Percentiles rank a stretch among this genome's conserved stretches.
Evolutionary conservation across 2,113 vertebrate genomes (phyloP).

Genomic region (Chinchilla lanigera): DNA sequence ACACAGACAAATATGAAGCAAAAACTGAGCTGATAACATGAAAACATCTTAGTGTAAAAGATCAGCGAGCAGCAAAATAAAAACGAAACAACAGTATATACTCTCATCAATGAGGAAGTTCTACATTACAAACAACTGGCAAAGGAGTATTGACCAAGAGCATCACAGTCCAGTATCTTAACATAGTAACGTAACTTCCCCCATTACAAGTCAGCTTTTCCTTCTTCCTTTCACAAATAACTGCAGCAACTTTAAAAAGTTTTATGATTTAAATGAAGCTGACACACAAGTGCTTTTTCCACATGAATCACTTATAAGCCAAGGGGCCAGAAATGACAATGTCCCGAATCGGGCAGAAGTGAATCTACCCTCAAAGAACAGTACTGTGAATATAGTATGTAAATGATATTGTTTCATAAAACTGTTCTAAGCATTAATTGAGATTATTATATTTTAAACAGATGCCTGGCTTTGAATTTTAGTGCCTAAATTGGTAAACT

Average conservation of each 20-base stretch:
- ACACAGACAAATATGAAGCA: slow-evolving; percentile 70
- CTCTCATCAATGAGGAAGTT: slow-evolving; percentile 58
- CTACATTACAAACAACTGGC: slow-evolving; percentile 55
- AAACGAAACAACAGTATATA: slow-evolving; percentile 64
- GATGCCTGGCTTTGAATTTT: slow-evolving; percentile 15
- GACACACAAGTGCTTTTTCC: slow-evolving; percentile 20
- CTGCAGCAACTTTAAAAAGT: slow-evolving; percentile 69
- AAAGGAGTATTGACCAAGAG: slow-evolving; percentile 48
- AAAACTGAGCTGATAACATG: slow-evolving; percentile 76
- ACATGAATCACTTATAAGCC: slow-evolving; percentile 46
- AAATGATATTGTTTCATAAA: neutral
- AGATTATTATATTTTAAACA: slow-evolving; percentile 32
- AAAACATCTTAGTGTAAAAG: slow-evolving; percentile 67
- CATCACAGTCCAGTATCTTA: slow-evolving; percentile 58
- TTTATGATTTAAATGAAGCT: slow-evolving; percentile 34
- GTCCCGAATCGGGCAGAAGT: neutral
- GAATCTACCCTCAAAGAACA: slow-evolving; percentile 28
- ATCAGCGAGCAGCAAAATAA: slow-evolving; percentile 65
- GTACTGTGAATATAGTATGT: neutral
- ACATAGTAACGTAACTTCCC: slow-evolving; percentile 41
- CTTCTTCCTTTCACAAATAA: slow-evolving; percentile 58
- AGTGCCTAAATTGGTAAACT: slow-evolving; percentile 3
- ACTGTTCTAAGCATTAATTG: neutral
- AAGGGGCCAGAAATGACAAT: neutral
- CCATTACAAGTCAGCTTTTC: slow-evolving; percentile 48